A percentile compares a stretch with the other conserved stretches of the same genome.
These are phyloP conservation scores for Rhinella marina DNA, from an alignment of 2,797 vertebrate species.

Conservation along the genomic window DNA sequence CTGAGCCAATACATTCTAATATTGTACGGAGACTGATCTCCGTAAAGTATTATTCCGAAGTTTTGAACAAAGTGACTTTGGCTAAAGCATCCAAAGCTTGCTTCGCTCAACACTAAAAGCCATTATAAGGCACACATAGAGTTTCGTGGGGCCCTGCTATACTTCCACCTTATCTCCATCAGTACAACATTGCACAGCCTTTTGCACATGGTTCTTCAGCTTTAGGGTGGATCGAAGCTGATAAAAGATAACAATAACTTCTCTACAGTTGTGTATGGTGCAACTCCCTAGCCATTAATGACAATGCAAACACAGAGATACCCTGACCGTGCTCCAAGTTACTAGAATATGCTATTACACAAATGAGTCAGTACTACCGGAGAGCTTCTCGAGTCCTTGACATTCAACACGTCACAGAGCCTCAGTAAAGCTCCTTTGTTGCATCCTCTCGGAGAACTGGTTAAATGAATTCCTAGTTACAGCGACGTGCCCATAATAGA, in stretches of 20 bases:
- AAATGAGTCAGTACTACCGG: neutral
- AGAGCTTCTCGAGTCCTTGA: slow-evolving; percentile 23
- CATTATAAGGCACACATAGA: too few species aligned
- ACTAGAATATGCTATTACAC: neutral
- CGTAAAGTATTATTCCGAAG: too few species aligned
- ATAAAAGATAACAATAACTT: neutral
- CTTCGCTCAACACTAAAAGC: too few species aligned
- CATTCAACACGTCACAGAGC: slow-evolving; percentile 20
- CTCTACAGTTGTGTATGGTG: neutral
- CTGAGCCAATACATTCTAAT: too few species aligned
- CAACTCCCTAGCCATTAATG: neutral
- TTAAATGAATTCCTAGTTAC: slow-evolving; percentile 37
- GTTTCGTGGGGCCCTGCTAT: too few species aligned
- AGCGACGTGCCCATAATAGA: neutral
- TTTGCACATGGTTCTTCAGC: too few species aligned
- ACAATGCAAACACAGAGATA: neutral
- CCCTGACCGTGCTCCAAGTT: neutral
- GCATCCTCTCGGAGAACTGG: neutral
- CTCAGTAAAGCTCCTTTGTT: neutral
- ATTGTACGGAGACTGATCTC: too few species aligned
- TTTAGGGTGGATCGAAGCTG: neutral
- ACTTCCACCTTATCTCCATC: too few species aligned
- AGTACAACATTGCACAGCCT: too few species aligned
- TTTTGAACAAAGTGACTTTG: too few species aligned
- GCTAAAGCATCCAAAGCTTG: too few species aligned